Evolutionary conservation across 30 jellyfish, hydroid and myxozoan species (phyloP), one percentile per base, ranked within the genome.

Genomic region (Mastigias papua): DNA sequence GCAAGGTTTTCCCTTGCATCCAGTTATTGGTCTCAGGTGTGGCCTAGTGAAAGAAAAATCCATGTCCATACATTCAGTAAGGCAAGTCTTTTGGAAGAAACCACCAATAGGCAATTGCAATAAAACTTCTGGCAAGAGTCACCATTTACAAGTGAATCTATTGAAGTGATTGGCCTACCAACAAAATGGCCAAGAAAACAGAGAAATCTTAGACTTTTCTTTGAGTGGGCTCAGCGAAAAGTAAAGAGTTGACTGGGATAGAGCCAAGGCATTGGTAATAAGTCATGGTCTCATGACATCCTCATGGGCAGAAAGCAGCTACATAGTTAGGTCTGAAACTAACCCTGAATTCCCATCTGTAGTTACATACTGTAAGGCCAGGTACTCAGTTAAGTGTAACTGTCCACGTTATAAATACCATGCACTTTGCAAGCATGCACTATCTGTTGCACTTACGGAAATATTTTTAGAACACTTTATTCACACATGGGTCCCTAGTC

Each of bases 221-320:
- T 10, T 7, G 33, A 61, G 33, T n/a, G 22, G 73, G 29, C 73
- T 61, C 33, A 61, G 73, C 21, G 73, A 61, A 20, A 61, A 61
- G 26, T 61, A 61, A 11, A n/a, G 73, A 61, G 73, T 61, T 26
- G 73, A 61, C 33, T 61, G 73, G 73, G 33, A 61, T 19, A 26
- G 73, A 61, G 73, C 73, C 73, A 26, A 61, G 33, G 33, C 73
- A 19, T 26, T 61, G 21, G 10, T 61, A 8, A 5, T 19, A 61
- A 26, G 33, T 61, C 10, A 5, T n/a, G 73, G 33, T 61, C 33
- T 26, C 29, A 6, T 61, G 73, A 61, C 10, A 61, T 19, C 33
- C 33, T 26, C 22, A 61, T 61, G 73, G 73, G 73, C 8, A 19
- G 73, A 61, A n/a, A 61, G 33, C 33, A 19, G 73, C 73, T 61